Evolutionary conservation across 92 coral and sea anemone species (phyloP).

Genomic region (Porites evermanni): DNA sequence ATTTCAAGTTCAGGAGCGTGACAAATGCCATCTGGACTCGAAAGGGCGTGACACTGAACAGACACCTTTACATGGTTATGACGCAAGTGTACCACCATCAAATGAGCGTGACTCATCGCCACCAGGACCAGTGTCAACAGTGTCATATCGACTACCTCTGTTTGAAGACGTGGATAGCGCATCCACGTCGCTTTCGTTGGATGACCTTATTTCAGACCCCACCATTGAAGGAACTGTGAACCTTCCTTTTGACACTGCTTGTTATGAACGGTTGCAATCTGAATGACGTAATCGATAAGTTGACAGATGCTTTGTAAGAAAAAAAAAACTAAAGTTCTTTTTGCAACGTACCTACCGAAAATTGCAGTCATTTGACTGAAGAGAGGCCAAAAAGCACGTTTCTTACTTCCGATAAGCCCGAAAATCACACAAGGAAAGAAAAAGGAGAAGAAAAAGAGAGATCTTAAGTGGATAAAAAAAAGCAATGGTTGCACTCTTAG

Average conservation of each 20-base stretch:
- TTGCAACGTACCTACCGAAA: too few species aligned
- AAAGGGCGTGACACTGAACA: background rate
- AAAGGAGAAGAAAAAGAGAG: too few species aligned
- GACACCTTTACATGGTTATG: background rate
- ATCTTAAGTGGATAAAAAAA: too few species aligned
- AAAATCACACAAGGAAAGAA: too few species aligned
- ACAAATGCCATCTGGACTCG: background rate
- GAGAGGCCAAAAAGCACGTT: too few species aligned
- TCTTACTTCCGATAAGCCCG: too few species aligned
- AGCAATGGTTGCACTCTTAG: too few species aligned
- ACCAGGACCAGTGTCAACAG: conserved; percentile 1
- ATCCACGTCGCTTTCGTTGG: conserved; percentile 58
- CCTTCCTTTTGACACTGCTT: background rate
- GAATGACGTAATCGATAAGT: too few species aligned
- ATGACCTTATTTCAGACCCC: conserved; percentile 58
- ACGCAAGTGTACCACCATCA: background rate
- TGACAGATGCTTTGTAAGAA: too few species aligned
- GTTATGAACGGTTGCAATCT: too few species aligned
- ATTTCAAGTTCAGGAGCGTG: background rate
- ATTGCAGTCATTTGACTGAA: too few species aligned
- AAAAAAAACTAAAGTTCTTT: too few species aligned
- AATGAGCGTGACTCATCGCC: conserved; percentile 1
- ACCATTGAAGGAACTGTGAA: background rate
- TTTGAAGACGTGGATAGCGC: conserved; percentile 74
- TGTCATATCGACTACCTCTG: conserved; percentile 51